Evolutionary conservation across 2,888 invertebrate genomes (phyloP), one percentile per base, ranked within the genome.

Genomic region (Baccha elongata): DNA sequence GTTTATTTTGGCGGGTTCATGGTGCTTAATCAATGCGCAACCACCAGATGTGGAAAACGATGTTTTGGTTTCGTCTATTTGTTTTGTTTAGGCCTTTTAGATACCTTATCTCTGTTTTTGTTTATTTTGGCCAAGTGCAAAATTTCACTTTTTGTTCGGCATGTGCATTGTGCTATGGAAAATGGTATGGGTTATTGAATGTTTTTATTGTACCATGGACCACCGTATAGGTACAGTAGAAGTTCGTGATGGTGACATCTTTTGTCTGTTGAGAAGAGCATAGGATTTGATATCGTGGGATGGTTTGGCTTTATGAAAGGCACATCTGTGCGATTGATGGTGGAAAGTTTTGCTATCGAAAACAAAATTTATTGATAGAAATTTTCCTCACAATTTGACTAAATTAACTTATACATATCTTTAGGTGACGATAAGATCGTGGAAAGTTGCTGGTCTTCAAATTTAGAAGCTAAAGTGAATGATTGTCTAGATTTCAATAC

Each of bases 141-240:
- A 78, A 83, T 83, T 83, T 78, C 83, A 83, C 78, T 81, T 81
- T 62, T 81, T 48, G n/a, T 60, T 37, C 53, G 44, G 21, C 50
- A 69, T n/a, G n/a, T n/a, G n/a, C n/a, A n/a, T n/a, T n/a, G 6
- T 65, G 74, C n/a, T 48, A 53, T 71, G 75, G 75, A 35, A 69
- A 80, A 65, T 17, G 65, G 23, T 13, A 29, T 26, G 21, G 74
- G 1, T 60, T 67, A 55, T 67, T 21, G 13, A 17, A 11, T 42
- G 32, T 7, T 52, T 65, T 74, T 55, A 44, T 13, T 21, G 67
- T 65, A 42, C n/a, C 35, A 42, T 17, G 26, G 15, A 13, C 6
- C 7, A 15, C 2, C 13, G n/a, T 15, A 19, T 44, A 26, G 29
- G 46, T 29, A 35, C 40, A 23, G 23, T 23, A 4, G 5, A 5